These are phyloP conservation scores for Eilema sororculum DNA, from an alignment of 2,888 invertebrate species.

Conservation along the genomic window DNA sequence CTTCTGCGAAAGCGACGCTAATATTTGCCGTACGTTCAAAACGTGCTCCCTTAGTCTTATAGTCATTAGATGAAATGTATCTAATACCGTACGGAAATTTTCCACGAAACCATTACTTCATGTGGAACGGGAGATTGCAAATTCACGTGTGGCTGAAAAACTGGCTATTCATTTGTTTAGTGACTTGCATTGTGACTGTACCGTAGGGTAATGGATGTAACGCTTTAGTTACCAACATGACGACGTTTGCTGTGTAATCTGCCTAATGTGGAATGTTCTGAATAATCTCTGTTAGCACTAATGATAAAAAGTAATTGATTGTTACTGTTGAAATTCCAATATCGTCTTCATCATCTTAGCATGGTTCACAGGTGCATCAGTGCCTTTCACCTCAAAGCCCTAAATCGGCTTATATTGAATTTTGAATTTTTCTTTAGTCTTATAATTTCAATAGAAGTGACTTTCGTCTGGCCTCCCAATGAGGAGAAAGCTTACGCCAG, in stretches of 20 bases:
- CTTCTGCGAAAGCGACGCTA: conserved; percentile 32
- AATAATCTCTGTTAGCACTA: neutral
- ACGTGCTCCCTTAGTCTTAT: conserved; percentile 47
- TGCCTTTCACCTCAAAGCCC: too few species aligned
- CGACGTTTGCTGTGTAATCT: conserved; percentile 15
- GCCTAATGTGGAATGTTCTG: conserved; percentile 9
- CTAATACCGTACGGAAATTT: conserved; percentile 42
- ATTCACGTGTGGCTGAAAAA: conserved; percentile 67
- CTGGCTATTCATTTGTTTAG: conserved; percentile 74
- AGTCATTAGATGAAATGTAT: conserved; percentile 56
- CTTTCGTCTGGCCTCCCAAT: too few species aligned
- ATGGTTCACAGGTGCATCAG: too few species aligned
- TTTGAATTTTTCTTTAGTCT: too few species aligned
- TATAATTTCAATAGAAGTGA: too few species aligned
- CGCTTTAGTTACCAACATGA: conserved; percentile 26
- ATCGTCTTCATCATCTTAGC: too few species aligned
- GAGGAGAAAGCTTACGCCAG: too few species aligned
- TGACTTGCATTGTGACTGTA: conserved; percentile 73
- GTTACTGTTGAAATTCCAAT: neutral
- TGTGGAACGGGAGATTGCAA: conserved; percentile 54
- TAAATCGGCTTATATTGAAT: too few species aligned
- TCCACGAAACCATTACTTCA: conserved; percentile 59
- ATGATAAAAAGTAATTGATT: neutral
- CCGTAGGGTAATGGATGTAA: conserved; percentile 64
- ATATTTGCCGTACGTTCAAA: conserved; percentile 29